A percentile compares a stretch with the other conserved stretches of the same genome.
Conservation (phyloP, 2,113 vertebrate genomes). For the Epinephelus fuscoguttatus region DNA sequence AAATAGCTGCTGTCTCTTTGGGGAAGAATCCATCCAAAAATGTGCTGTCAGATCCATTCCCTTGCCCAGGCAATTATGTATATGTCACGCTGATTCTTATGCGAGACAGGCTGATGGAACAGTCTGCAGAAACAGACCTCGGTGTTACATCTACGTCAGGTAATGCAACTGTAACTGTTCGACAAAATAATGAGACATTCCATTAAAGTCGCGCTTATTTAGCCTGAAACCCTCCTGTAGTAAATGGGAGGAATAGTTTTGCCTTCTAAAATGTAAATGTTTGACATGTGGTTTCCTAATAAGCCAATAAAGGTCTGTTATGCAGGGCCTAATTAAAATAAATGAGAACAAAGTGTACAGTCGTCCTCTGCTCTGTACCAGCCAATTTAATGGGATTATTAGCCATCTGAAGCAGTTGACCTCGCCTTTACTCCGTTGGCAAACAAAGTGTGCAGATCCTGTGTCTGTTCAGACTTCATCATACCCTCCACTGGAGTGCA, state of each 20-base stretch:
- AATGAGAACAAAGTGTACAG: conserved; percentile 1
- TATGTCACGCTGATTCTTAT: neutral
- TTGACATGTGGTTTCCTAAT: neutral
- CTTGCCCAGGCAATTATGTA: neutral
- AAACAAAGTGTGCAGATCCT: conserved; percentile 31
- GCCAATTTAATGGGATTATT: neutral
- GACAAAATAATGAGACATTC: conserved; percentile 21
- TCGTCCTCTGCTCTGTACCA: neutral
- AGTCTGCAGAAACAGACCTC: conserved; percentile 5
- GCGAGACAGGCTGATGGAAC: conserved; percentile 1
- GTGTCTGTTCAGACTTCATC: conserved; percentile 20
- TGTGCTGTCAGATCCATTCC: neutral
- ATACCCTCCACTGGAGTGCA: conserved; percentile 13
- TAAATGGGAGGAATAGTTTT: neutral
- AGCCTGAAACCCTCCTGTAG: neutral
- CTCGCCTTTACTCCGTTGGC: conserved; percentile 2
- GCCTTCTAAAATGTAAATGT: neutral
- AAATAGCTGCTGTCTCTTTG: neutral
- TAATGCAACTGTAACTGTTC: neutral
- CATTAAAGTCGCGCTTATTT: conserved; percentile 5
- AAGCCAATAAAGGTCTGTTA: neutral
- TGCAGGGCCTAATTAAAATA: neutral
- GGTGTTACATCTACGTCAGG: neutral
- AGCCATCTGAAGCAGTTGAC: neutral
- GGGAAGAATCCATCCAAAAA: neutral